Evolutionary conservation across 2,113 vertebrate genomes (phyloP).

Genomic region (Pterocles gutturalis): DNA sequence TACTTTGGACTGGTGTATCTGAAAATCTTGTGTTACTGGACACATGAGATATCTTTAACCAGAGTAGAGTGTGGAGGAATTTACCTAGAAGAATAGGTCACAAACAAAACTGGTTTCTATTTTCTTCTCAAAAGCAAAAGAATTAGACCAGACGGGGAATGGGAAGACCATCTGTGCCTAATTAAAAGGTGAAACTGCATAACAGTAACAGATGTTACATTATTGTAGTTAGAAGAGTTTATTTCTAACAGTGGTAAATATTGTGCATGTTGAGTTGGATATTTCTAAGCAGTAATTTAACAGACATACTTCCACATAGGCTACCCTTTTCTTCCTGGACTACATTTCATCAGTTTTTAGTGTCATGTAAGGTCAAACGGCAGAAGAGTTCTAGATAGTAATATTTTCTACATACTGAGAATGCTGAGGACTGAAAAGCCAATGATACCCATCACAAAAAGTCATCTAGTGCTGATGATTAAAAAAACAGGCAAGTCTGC

Average conservation of each 20-base stretch:
- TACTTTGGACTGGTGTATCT: neutral
- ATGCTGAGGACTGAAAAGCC: neutral
- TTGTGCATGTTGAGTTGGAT: neutral
- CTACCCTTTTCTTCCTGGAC: neutral
- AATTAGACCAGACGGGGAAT: neutral
- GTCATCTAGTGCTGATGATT: neutral
- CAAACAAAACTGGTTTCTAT: neutral
- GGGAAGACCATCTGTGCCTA: conserved; percentile 42
- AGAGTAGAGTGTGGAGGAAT: neutral
- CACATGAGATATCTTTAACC: neutral
- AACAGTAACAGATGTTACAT: conserved; percentile 52
- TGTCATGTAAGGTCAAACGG: neutral
- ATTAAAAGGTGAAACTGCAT: conserved; percentile 44
- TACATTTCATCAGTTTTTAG: neutral
- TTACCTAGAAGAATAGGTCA: neutral
- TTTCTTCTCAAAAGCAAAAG: conserved; percentile 26
- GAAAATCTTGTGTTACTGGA: neutral
- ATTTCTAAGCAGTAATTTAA: conserved; percentile 27
- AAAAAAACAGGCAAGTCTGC: neutral
- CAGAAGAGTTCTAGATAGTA: neutral
- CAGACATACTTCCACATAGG: neutral
- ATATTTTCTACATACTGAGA: neutral
- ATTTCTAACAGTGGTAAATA: conserved; percentile 44
- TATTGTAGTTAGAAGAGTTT: conserved; percentile 39
- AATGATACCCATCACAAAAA: neutral